phyloP scores from a whole-genome alignment of 2,888 invertebrate genomes.

The Clanis bilineata region DNA sequence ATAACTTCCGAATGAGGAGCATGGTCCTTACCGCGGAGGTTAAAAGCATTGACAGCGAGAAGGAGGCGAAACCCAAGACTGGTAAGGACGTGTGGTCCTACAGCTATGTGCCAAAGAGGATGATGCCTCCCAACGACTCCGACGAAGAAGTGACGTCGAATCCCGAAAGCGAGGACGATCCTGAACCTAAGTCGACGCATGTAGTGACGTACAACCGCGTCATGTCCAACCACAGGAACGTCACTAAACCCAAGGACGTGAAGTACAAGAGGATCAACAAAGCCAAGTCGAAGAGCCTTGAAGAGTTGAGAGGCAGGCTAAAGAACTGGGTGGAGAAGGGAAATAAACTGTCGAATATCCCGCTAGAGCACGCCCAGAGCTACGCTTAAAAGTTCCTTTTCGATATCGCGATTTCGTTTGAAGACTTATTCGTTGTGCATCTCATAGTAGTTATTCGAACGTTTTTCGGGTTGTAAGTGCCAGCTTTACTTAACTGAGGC shows the following conservation, averaged over 20 bases:
- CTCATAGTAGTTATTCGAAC: conserved; percentile 24
- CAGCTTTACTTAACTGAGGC: conserved; percentile 49
- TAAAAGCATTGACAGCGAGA: conserved; percentile 70
- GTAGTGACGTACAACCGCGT: conserved; percentile 92
- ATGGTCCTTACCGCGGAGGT: conserved; percentile 71
- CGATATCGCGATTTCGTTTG: conserved; percentile 10
- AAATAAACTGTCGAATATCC: conserved; percentile 84
- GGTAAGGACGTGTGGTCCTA: conserved; percentile 72
- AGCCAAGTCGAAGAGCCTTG: conserved; percentile 93
- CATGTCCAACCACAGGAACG: conserved; percentile 94
- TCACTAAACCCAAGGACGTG: conserved; percentile 95
- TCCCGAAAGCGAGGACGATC: conserved; percentile 70
- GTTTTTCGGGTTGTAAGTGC: conserved; percentile 49
- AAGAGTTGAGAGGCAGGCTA: conserved; percentile 90
- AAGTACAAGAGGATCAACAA: conserved; percentile 95
- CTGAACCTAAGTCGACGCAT: conserved; percentile 71
- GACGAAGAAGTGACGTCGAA: conserved; percentile 72
- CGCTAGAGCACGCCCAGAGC: conserved; percentile 86
- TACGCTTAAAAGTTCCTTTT: conserved; percentile 72
- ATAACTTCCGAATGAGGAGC: conserved; percentile 76
- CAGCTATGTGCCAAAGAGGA: conserved; percentile 77
- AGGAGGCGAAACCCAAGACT: conserved; percentile 58
- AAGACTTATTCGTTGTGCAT: conserved; percentile 16
- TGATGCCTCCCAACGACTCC: conserved; percentile 69
- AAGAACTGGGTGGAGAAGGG: conserved; percentile 94